Evolutionary conservation across 2,113 vertebrate genomes (phyloP).

Genomic region (Melospiza melodia): DNA sequence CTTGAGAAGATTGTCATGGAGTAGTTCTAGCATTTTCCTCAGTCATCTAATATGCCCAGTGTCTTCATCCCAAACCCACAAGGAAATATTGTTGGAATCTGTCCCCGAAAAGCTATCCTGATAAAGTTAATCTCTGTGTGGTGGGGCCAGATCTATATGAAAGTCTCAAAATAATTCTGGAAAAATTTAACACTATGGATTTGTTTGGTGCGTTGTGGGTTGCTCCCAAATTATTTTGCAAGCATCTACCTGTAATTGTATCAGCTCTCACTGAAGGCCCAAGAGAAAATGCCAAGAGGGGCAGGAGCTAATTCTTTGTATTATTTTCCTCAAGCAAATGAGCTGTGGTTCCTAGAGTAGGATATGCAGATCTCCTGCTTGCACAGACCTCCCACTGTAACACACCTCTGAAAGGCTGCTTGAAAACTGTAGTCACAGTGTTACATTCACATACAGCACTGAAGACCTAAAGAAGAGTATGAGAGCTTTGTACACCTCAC

Average conservation of each 20-base stretch:
- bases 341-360: neutral
- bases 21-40: neutral
- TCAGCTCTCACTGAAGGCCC: neutral
- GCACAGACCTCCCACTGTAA: neutral
- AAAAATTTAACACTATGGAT: neutral
- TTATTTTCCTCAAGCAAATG: neutral
- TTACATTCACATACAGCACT: neutral
- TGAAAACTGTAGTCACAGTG: neutral
- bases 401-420: neutral
- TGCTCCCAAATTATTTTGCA: neutral
- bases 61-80: neutral
- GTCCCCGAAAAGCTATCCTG: neutral
- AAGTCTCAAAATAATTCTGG: neutral
- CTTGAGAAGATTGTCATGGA: neutral
- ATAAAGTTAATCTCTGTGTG: neutral
- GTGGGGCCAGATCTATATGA: neutral
- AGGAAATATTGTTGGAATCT: neutral
- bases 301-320: neutral
- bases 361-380: rapidly evolving
- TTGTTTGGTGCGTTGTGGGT: neutral
- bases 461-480: neutral
- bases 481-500: neutral
- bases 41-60: neutral
- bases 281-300: neutral
- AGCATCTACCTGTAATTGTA: neutral